Evolutionary conservation across 37 sponge, comb jelly and placozoan species (phyloP).

Genomic region (Axinella damicornis): DNA sequence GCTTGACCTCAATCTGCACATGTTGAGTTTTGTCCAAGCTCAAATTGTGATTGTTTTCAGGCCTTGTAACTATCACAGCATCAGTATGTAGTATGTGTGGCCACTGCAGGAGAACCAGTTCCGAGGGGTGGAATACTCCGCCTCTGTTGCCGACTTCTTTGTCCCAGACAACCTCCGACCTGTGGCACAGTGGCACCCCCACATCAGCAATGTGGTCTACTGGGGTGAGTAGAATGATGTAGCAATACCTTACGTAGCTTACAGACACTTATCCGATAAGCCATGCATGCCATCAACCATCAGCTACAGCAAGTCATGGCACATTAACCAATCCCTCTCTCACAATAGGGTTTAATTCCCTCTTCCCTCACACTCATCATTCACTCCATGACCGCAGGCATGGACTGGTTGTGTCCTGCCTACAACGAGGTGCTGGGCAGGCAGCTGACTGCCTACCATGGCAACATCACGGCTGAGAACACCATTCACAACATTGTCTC

Average conservation of each 20-base stretch:
- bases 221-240: constrained; percentile 80
- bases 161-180: constrained; percentile 72
- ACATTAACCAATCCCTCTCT: no score
- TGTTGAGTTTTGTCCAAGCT: no score
- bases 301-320: no score
- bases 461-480: constrained; percentile 76
- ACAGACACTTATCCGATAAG: no score
- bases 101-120: constrained; percentile 55
- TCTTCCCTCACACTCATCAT: no score
- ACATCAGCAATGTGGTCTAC: constrained; percentile 74
- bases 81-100: no score
- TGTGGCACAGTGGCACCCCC: constrained; percentile 81
- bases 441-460: constrained; percentile 73
- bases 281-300: no score
- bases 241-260: no score
- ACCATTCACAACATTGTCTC: constrained; percentile 80
- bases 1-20: no score
- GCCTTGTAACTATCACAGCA: no score
- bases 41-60: no score
- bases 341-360: no score
- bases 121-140: constrained; percentile 87
- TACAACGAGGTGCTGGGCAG: constrained; percentile 75
- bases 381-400: constrained; percentile 40
- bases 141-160: constrained; percentile 79
- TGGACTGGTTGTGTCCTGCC: constrained; percentile 94